phyloP scores from a whole-genome alignment of 2,113 vertebrate genomes.

The Okapia johnstoni region DNA sequence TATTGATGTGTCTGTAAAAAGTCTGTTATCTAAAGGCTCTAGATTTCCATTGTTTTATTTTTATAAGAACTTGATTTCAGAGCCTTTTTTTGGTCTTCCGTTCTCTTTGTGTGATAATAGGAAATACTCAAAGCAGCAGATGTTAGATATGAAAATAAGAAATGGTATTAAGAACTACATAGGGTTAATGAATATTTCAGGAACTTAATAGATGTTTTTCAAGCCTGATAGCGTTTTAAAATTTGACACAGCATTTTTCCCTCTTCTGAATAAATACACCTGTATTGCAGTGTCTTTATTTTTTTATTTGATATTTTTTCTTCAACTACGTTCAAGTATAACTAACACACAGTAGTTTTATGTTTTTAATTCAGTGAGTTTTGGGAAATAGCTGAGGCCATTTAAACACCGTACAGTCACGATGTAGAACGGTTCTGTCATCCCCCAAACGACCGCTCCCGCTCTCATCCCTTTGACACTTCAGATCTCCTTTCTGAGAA shows the following conservation, averaged over 20 bases:
- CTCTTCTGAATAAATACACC: not conserved
- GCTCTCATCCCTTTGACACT: not conserved
- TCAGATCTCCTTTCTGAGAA: not conserved
- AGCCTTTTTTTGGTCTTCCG: not conserved
- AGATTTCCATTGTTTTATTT: not conserved
- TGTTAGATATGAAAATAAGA: not conserved
- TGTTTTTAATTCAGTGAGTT: not conserved
- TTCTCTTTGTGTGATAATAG: not conserved
- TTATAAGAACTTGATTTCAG: not conserved
- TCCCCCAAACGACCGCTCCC: not conserved
- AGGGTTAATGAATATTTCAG: not conserved
- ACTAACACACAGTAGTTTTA: not conserved
- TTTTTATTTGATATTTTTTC: not conserved
- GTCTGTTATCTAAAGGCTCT: not conserved
- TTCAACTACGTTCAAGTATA: not conserved
- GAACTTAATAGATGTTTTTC: constrained; percentile 6
- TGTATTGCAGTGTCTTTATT: not conserved
- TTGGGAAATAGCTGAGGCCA: not conserved
- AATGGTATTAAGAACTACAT: not conserved
- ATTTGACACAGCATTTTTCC: not conserved
- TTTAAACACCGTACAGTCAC: not conserved
- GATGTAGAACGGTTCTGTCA: not conserved
- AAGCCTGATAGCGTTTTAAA: not conserved
- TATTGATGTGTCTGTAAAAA: not conserved
- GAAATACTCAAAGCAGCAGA: not conserved